These are phyloP conservation scores for Lingula anatina DNA, from an alignment of 2,888 invertebrate species.

Conservation along the genomic window DNA sequence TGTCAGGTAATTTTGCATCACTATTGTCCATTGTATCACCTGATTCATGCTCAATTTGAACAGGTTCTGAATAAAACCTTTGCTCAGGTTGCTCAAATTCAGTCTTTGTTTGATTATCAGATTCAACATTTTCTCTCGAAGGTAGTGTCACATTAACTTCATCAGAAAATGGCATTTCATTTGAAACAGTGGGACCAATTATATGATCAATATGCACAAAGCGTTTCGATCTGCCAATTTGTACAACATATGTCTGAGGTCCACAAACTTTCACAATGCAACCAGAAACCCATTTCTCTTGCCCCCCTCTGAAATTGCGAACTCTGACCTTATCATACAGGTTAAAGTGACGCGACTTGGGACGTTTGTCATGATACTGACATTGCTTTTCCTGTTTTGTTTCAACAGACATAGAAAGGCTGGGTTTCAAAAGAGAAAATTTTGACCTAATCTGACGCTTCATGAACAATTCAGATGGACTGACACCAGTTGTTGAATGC, in stretches of 20 bases:
- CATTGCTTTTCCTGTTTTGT: not conserved
- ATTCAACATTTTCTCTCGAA: no score
- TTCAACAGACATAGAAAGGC: not conserved
- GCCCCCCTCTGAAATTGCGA: not conserved
- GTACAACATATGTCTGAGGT: slow-evolving; percentile 1
- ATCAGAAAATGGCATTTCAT: no score
- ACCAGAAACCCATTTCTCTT: slow-evolving; percentile 1
- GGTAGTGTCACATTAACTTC: no score
- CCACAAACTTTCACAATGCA: slow-evolving; percentile 1
- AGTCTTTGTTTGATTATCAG: no score
- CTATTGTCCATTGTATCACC: no score
- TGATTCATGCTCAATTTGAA: no score
- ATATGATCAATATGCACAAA: slow-evolving; percentile 4
- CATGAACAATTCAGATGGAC: not conserved
- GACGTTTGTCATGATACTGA: slow-evolving; percentile 2
- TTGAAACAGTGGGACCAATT: no score
- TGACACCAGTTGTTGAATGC: not conserved
- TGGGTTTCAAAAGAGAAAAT: not conserved
- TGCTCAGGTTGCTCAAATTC: no score
- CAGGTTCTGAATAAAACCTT: no score
- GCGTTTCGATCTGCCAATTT: not conserved
- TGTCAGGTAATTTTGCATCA: no score
- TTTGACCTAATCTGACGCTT: not conserved
- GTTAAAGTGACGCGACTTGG: not conserved
- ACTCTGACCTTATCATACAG: not conserved